Evolutionary conservation across 2,113 vertebrate species (phyloP), one percentile per base, ranked within the genome.

Genomic region (Oryzias curvinotus): DNA sequence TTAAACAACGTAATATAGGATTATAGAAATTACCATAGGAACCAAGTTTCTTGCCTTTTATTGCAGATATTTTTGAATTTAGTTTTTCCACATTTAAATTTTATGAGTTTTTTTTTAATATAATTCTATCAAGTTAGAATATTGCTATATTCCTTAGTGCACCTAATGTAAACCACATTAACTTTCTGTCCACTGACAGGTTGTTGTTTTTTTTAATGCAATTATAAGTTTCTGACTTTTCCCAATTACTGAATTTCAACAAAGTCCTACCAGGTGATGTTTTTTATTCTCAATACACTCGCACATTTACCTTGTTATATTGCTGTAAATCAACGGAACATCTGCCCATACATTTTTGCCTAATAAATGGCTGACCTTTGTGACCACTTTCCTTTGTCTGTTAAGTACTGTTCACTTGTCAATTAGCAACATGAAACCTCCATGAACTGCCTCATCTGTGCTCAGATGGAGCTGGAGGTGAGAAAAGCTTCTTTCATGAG

Each of bases 321-420:
- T 21, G 15, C 2, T 7, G 15, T 53, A 48, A 62, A 46, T 46
- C 52, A 71, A 45, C 53, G 54, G 51, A 66, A 77, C 79, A 84
- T 80, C 82, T 84, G 72, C 62, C 44, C 54, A 28, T 15, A 45
- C 49, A 28, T 43, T 75, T 73, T 61, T 65, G 64, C 72, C 74
- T 73, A 46, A 23, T 72, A 75, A 78, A 76, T 48, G 69, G 43
- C 67, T 77, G 79, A 81, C 81, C 75, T 23, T 18, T 1, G 16
- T 42, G 71, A 53, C 78, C 53, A 13, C 50, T 5, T 75, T 54
- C 68, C 57, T 86, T 84, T 84, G 79, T 84, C 81, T 77, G 63
- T 79, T 65, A 86, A 81, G 83, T 80, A 69, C 56, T 73, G 65
- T 78, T 86, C 82, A 67, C 71, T 84, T 83, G 75, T 88, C 80